Evolutionary conservation across 2,888 invertebrate genomes (phyloP).

Genomic region (Hirtodrosophila duncani): DNA sequence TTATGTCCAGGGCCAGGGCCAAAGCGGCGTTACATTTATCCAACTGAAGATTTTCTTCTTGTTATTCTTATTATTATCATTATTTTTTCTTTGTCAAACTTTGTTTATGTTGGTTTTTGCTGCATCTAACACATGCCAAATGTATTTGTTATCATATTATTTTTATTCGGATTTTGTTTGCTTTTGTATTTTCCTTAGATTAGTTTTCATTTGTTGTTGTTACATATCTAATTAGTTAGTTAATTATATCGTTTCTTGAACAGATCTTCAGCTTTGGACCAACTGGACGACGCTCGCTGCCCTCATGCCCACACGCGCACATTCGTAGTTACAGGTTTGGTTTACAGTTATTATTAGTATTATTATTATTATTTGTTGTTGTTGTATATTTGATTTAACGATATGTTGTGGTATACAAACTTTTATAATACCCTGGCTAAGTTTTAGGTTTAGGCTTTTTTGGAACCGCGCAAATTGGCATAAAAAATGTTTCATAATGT

Average conservation of each 20-base stretch:
- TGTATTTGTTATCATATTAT: conserved; percentile 9
- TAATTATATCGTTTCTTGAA: conserved; percentile 14
- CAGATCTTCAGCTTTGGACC: neutral
- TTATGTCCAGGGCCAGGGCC: too few species aligned
- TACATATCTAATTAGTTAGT: conserved; percentile 52
- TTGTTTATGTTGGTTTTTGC: too few species aligned
- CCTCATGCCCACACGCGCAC: too few species aligned
- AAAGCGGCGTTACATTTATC: too few species aligned
- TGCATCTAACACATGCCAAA: too few species aligned
- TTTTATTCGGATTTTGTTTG: conserved; percentile 1
- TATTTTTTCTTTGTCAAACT: too few species aligned
- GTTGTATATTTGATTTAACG: conserved; percentile 65
- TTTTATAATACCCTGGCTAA: conserved; percentile 65
- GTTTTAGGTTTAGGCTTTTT: conserved; percentile 44
- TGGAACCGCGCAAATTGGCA: conserved; percentile 41
- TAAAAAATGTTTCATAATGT: conserved; percentile 1
- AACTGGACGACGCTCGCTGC: conserved; percentile 40
- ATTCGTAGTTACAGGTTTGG: conserved; percentile 12
- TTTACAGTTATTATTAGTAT: conserved; percentile 27
- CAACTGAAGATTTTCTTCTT: too few species aligned
- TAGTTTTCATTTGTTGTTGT: neutral
- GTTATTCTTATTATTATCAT: too few species aligned
- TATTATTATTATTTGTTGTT: conserved; percentile 38
- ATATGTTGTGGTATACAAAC: conserved; percentile 74
- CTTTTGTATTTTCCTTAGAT: conserved; percentile 6